Percentiles rank a stretch among this genome's conserved stretches.
Evolutionary conservation across 1,140 invertebrate genomes (phyloP).

Genomic region (Acromyrmex heyeri): DNA sequence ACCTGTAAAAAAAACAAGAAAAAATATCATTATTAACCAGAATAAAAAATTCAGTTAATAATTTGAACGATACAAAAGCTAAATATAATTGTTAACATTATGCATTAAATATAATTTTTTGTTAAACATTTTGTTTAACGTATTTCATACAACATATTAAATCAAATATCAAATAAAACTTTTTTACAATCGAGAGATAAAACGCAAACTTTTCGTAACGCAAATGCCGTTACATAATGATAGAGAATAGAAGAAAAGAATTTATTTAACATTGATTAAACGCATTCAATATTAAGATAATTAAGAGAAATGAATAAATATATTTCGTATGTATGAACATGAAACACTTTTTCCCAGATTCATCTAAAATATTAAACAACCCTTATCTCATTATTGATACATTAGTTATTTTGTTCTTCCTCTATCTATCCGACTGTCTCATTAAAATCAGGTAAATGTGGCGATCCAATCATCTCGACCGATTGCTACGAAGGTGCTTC

Average conservation of each 20-base stretch:
- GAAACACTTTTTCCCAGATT: background rate
- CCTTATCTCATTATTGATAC: background rate
- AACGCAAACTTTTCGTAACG: background rate
- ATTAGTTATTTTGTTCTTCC: background rate
- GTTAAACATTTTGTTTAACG: background rate
- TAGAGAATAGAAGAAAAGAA: background rate
- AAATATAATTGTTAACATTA: background rate
- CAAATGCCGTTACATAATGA: background rate
- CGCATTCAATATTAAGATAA: background rate
- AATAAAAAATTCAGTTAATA: background rate
- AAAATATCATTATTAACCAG: background rate
- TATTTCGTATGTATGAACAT: too few relatives aligned
- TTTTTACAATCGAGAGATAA: background rate
- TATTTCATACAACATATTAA: background rate
- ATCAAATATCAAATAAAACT: background rate
- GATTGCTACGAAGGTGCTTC: constrained; percentile 4
- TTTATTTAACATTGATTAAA: background rate
- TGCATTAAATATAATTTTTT: background rate
- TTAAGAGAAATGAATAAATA: background rate
- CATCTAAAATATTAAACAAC: background rate
- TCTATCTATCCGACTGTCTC: background rate
- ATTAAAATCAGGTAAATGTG: constrained; percentile 24
- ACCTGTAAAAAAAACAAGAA: constrained; percentile 23
- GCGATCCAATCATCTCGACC: constrained; percentile 45
- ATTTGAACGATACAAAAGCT: background rate